Conservation (phyloP, 2,113 vertebrate genomes). For the Megalops atlanticus region DNA sequence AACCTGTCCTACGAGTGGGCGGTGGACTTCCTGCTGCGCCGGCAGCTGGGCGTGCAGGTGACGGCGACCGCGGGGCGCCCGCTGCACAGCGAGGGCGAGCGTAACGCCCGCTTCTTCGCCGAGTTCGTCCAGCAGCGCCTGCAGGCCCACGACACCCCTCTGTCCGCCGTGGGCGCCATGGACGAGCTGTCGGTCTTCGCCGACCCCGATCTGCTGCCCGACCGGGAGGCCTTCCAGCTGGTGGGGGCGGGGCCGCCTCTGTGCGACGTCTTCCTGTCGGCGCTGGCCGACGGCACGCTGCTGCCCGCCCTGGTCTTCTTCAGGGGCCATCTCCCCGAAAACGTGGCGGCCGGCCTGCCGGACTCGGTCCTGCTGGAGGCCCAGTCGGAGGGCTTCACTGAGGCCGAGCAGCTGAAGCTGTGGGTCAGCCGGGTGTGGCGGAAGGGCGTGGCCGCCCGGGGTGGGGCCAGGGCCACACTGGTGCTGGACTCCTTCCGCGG, state of each 20-base stretch:
- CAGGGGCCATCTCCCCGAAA: conserved; percentile 44
- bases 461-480: conserved; percentile 69
- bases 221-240: conserved; percentile 72
- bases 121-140: conserved; percentile 77
- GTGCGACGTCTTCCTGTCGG: conserved; percentile 75
- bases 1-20: conserved; percentile 77
- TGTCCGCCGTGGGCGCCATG: conserved; percentile 71
- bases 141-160: conserved; percentile 62
- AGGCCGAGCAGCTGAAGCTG: conserved; percentile 72
- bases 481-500: conserved; percentile 81
- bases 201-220: conserved; percentile 66
- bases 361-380: conserved; percentile 66
- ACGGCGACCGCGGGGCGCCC: conserved; percentile 63
- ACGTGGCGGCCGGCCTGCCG: conserved; percentile 51
- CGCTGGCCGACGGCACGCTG: conserved; percentile 75
- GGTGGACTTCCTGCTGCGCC: conserved; percentile 78
- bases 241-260: conserved; percentile 72
- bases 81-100: conserved; percentile 66
- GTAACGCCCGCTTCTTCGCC: conserved; percentile 66
- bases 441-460: conserved; percentile 60
- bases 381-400: conserved; percentile 67
- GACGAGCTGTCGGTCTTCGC: conserved; percentile 81
- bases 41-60: conserved; percentile 71
- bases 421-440: conserved; percentile 78
- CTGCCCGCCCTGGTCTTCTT: conserved; percentile 73